Percentiles rank a stretch among this genome's conserved stretches.
Conservation (phyloP, 2,797 vertebrate genomes). For the Synanceia verrucosa region DNA sequence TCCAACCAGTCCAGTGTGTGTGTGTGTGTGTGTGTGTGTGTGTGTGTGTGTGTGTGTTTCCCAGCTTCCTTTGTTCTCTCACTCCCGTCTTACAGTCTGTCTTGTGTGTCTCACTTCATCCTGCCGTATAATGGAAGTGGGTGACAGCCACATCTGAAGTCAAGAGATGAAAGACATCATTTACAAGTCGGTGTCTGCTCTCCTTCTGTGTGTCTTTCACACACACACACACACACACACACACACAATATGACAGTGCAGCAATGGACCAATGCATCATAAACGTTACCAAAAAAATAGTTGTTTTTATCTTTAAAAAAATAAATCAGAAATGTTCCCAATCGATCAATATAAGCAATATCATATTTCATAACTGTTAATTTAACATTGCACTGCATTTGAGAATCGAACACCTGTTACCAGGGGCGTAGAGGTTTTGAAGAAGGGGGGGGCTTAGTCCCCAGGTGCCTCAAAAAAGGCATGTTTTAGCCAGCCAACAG, state of each 20-base stretch:
- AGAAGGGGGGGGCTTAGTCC: no score
- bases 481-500: no score
- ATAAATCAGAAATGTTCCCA: no score
- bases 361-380: background rate
- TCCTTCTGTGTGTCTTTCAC: constrained; percentile 45
- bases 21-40: constrained; percentile 26
- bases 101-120: constrained; percentile 72
- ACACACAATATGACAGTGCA: background rate
- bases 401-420: background rate
- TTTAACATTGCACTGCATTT: background rate
- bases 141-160: constrained; percentile 80
- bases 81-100: constrained; percentile 61
- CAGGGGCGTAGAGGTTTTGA: no score
- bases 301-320: background rate
- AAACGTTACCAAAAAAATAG: background rate
- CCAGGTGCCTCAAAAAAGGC: no score
- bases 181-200: constrained; percentile 75
- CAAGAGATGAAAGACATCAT: constrained; percentile 81
- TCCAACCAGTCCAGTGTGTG: constrained; percentile 19
- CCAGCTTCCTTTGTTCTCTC: constrained; percentile 74
- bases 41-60: background rate
- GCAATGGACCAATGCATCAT: constrained; percentile 1
- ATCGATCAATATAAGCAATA: background rate
- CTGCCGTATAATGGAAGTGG: constrained; percentile 71
- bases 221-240: background rate